Evolutionary conservation across 35 echinoderm and acorn worm genomes (phyloP).

Genomic region (Apostichopus californicus): DNA sequence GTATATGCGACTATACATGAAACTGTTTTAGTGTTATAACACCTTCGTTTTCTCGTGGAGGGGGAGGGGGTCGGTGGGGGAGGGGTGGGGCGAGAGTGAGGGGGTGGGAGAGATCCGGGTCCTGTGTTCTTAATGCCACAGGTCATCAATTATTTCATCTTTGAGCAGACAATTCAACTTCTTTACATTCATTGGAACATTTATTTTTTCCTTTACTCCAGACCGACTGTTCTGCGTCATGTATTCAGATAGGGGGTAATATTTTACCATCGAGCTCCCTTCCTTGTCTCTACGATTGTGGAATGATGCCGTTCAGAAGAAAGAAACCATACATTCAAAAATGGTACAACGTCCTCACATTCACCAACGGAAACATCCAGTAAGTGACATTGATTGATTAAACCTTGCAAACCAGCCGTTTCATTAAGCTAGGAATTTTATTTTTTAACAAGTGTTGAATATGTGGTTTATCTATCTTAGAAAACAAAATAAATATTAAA

Average conservation of each 20-base stretch:
- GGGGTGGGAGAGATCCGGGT: too few relatives aligned
- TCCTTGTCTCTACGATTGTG: constrained; percentile 87
- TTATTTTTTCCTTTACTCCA: constrained; percentile 29
- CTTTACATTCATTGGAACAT: neutral
- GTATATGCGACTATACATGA: too few relatives aligned
- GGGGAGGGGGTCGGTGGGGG: too few relatives aligned
- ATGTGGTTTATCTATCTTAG: too few relatives aligned
- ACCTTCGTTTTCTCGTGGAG: too few relatives aligned
- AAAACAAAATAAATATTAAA: too few relatives aligned
- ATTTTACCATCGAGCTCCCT: constrained; percentile 66
- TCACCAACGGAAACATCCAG: constrained; percentile 93
- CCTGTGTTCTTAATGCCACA: neutral
- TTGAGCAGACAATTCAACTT: neutral
- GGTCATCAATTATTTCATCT: neutral
- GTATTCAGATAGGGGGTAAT: constrained; percentile 74
- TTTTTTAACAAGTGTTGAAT: too few relatives aligned
- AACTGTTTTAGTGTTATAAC: too few relatives aligned
- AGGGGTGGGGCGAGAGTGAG: too few relatives aligned
- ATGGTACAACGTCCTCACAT: constrained; percentile 92
- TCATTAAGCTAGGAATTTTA: neutral
- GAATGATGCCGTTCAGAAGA: constrained; percentile 78
- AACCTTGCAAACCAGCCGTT: neutral
- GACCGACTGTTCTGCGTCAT: constrained; percentile 85
- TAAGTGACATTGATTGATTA: constrained; percentile 53
- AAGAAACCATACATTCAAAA: constrained; percentile 91